Percentiles rank a stretch among this genome's conserved stretches.
Evolutionary conservation across 2,113 vertebrate genomes (phyloP).

Genomic region (Apistogramma diplotaenia): DNA sequence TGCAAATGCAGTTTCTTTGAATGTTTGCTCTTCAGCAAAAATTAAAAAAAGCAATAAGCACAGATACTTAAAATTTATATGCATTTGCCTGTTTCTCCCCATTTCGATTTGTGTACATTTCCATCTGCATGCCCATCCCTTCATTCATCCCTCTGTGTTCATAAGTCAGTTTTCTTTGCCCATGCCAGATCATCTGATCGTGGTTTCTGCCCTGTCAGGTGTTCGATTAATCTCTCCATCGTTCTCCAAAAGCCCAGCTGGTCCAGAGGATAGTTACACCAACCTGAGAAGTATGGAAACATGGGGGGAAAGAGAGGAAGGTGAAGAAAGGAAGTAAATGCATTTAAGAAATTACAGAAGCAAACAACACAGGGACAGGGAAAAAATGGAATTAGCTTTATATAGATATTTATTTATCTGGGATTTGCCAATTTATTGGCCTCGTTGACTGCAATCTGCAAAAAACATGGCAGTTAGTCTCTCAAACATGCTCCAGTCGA

Average conservation of each 20-base stretch:
- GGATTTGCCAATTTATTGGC: not conserved
- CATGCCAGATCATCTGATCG: slow-evolving; percentile 77
- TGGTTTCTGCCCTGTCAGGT: slow-evolving; percentile 70
- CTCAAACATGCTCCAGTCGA: not conserved
- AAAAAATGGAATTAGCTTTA: not conserved
- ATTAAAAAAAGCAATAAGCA: slow-evolving; percentile 15
- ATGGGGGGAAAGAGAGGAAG: not conserved
- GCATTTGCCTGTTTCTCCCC: not conserved
- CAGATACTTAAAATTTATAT: not conserved
- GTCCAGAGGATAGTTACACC: slow-evolving; percentile 79
- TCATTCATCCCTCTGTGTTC: not conserved
- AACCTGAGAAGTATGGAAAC: slow-evolving; percentile 56
- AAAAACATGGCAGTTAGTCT: not conserved
- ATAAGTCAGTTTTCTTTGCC: slow-evolving; percentile 75
- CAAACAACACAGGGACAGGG: not conserved
- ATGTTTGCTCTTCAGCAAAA: slow-evolving; percentile 13
- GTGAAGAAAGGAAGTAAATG: not conserved
- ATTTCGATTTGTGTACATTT: not conserved
- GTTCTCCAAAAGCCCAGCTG: slow-evolving; percentile 75
- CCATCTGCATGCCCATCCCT: not conserved
- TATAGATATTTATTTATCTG: not conserved
- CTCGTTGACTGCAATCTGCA: not conserved
- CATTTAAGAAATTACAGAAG: not conserved
- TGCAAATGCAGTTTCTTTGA: slow-evolving; percentile 10
- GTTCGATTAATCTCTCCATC: slow-evolving; percentile 72